Percentiles rank a stretch among this genome's conserved stretches.
phyloP scores from a whole-genome alignment of 2,113 vertebrate genomes.

The Dipodomys merriami region DNA sequence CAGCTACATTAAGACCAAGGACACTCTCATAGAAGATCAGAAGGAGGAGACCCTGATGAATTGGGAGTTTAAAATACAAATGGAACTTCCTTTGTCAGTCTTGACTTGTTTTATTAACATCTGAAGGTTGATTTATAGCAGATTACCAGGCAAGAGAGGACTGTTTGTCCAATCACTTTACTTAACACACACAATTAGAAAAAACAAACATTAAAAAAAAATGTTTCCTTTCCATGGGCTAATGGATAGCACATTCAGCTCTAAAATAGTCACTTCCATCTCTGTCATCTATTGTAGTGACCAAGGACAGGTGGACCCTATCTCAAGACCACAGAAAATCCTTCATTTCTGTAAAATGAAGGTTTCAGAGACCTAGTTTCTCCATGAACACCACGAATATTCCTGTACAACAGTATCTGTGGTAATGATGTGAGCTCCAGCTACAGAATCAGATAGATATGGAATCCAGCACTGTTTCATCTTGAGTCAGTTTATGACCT shows the following conservation, averaged over 20 bases:
- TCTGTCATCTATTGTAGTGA: constrained; percentile 1
- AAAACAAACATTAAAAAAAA: constrained; percentile 69
- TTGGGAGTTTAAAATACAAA: constrained; percentile 67
- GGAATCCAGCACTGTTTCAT: neutral
- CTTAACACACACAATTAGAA: constrained; percentile 50
- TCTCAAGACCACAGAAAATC: constrained; percentile 39
- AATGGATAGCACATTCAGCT: neutral
- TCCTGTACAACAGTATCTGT: neutral
- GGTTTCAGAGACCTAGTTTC: neutral
- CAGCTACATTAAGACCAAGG: constrained; percentile 77
- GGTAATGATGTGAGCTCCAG: neutral
- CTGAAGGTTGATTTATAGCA: constrained; percentile 57
- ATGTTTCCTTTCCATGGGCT: neutral
- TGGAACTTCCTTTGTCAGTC: constrained; percentile 71
- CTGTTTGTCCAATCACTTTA: constrained; percentile 53
- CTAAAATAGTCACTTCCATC: neutral
- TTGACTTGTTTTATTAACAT: constrained; percentile 74
- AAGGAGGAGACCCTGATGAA: constrained; percentile 73
- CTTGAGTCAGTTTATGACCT: neutral
- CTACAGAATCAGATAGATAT: neutral
- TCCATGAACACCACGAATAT: neutral
- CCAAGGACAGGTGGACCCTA: constrained; percentile 36
- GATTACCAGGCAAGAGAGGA: constrained; percentile 69
- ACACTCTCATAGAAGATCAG: constrained; percentile 62
- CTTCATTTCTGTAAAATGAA: neutral